Conservation (phyloP, 2,113 vertebrate genomes). For the Coreoperca whiteheadi region DNA sequence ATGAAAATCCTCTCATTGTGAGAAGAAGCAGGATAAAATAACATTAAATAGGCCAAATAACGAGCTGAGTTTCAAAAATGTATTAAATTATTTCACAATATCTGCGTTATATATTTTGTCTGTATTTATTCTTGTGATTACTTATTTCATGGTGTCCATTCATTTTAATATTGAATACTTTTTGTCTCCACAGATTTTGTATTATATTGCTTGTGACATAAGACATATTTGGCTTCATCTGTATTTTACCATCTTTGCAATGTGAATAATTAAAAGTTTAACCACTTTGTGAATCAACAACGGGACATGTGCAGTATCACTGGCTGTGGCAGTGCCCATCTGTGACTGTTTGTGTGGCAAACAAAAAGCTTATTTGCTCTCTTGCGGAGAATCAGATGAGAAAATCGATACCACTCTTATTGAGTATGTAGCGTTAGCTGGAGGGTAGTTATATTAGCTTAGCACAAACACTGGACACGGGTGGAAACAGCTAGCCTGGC, state of each 20-base stretch:
- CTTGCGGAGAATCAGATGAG: not conserved
- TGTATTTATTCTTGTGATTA: not conserved
- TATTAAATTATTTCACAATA: not conserved
- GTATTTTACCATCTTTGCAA: not conserved
- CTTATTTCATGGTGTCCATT: not conserved
- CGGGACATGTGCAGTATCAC: not conserved
- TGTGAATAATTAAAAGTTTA: conserved; percentile 40
- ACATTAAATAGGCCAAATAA: too few species aligned
- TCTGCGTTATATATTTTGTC: not conserved
- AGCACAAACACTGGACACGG: not conserved
- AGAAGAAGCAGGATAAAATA: too few species aligned
- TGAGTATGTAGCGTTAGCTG: not conserved
- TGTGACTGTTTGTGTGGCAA: not conserved
- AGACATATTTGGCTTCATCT: not conserved
- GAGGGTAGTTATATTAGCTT: not conserved
- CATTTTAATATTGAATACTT: not conserved
- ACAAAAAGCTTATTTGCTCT: not conserved
- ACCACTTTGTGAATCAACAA: conserved; percentile 39
- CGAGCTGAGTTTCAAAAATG: too few species aligned
- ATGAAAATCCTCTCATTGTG: not conserved
- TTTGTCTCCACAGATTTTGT: not conserved
- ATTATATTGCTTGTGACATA: not conserved
- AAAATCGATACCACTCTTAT: not conserved
- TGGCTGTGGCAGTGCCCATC: not conserved
- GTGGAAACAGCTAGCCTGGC: not conserved